A percentile compares a stretch with the other conserved stretches of the same genome.
Evolutionary conservation across 2,797 vertebrate genomes (phyloP).

Genomic region (Adrianichthys oophorus): DNA sequence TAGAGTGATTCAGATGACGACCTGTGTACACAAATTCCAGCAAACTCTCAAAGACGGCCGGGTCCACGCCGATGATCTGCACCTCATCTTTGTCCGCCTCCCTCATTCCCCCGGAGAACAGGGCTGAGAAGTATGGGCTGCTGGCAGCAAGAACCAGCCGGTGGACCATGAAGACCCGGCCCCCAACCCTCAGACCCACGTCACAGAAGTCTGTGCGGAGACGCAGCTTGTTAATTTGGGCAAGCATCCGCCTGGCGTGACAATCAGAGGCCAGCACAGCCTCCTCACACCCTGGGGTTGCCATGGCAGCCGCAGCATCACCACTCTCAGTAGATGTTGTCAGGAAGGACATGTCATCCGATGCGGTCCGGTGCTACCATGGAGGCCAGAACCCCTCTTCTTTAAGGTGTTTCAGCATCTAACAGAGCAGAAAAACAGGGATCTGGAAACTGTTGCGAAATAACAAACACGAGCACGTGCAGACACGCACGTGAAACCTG

Average conservation of each 20-base stretch:
- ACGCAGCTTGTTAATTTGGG: constrained; percentile 93
- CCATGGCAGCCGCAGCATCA: constrained; percentile 46
- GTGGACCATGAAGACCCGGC: constrained; percentile 85
- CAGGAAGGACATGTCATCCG: constrained; percentile 59
- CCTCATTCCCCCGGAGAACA: constrained; percentile 91
- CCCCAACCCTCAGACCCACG: constrained; percentile 87
- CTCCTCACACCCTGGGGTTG: constrained; percentile 56
- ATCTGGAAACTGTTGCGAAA: background rate
- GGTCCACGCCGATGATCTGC: constrained; percentile 88
- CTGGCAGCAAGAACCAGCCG: constrained; percentile 92
- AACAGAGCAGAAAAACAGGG: constrained; percentile 14
- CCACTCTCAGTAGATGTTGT: constrained; percentile 36
- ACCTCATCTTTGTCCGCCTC: constrained; percentile 90
- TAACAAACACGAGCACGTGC: background rate
- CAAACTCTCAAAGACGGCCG: constrained; percentile 85
- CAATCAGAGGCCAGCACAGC: constrained; percentile 80
- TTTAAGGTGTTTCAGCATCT: constrained; percentile 19
- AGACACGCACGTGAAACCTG: background rate
- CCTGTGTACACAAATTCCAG: constrained; percentile 95
- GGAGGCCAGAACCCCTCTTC: constrained; percentile 34
- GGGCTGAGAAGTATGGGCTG: constrained; percentile 92
- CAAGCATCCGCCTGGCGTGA: constrained; percentile 87
- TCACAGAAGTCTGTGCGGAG: constrained; percentile 89
- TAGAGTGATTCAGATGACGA: constrained; percentile 11
- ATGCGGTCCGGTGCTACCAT: constrained; percentile 36